Percentiles rank a stretch among this genome's conserved stretches.
These are phyloP conservation scores for Aelia acuminata DNA, from an alignment of 2,888 invertebrate species.

Conservation along the genomic window DNA sequence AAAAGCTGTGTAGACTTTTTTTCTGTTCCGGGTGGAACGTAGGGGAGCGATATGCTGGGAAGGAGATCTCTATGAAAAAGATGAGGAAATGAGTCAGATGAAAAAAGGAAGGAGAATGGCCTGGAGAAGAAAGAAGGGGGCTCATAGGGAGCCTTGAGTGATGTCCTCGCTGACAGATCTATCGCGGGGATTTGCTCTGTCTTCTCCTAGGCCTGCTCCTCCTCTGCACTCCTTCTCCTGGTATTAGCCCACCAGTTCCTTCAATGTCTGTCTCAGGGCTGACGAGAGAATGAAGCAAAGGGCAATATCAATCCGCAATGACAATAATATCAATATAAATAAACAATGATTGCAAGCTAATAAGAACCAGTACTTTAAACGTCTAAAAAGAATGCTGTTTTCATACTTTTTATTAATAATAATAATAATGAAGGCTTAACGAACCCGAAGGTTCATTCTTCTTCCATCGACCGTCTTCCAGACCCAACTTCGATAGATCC, in stretches of 20 bases:
- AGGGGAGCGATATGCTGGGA: not conserved
- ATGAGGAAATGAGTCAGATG: constrained; percentile 23
- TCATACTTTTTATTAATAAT: no score
- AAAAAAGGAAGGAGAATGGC: constrained; percentile 10
- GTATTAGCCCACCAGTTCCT: not conserved
- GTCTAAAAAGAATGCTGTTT: no score
- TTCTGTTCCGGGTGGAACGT: not conserved
- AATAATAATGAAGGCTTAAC: no score
- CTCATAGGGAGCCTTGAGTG: not conserved
- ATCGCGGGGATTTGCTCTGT: constrained; percentile 5
- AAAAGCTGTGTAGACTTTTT: constrained; percentile 1
- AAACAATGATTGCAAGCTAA: not conserved
- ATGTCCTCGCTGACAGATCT: not conserved
- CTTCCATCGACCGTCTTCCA: no score
- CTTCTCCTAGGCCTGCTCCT: not conserved
- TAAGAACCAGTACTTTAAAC: no score
- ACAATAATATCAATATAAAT: not conserved
- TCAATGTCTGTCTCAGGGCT: not conserved
- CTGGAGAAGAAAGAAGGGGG: not conserved
- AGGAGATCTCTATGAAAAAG: not conserved
- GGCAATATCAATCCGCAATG: not conserved
- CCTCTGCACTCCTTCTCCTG: not conserved
- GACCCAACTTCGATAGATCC: no score
- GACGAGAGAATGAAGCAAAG: not conserved
- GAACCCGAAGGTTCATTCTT: no score